Evolutionary conservation across 2,113 vertebrate genomes (phyloP), one percentile per base, ranked within the genome.

Genomic region (Actenoides lindsayi): DNA sequence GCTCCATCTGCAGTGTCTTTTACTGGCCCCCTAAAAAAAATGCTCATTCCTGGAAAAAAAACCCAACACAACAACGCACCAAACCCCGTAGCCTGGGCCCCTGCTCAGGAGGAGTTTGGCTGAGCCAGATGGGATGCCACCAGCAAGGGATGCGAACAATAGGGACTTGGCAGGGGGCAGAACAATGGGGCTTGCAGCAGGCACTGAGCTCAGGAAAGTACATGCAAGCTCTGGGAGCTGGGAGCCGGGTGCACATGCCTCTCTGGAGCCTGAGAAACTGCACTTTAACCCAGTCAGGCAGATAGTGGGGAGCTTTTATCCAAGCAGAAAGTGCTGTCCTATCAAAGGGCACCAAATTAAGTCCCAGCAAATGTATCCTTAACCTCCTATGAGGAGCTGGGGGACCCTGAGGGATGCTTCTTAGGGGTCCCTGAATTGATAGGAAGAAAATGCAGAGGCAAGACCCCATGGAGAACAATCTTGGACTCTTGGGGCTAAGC

Each of bases 181-280:
- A 91, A 97, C 96, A 95, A 91, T 1, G 39, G 80, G 95, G 80
- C 78, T 97, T 94, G 91, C 89, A 94, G 91, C 82, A 76, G 74
- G 53, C 57, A 1, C 78, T 33, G 70, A 91, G 96, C 81, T 89
- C 83, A 56, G 87, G 80, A 35, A 94, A 91, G 64, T 19, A 77
- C n/a, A 74, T 8, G 73, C 0, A 3, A 91, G 91, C 74, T 68
- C 83, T 89, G 83, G 87, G 87, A 93, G 93, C 37, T 1, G 16
- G 60, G 12, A 4, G 21, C 46, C 1, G 62, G 83, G 64, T 42
- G 69, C 73, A 64, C 4, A 24, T 76, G 85, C 63, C 59, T 76
- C 82, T 80, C 51, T 4, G 3, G 35, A 96, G 87, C 91, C 83
- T 92, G 80, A 46, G 86, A 95, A 94, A n/a, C 51, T 67, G 41